Evolutionary conservation across 2,113 vertebrate genomes (phyloP).

Genomic region (Macaca nemestrina): DNA sequence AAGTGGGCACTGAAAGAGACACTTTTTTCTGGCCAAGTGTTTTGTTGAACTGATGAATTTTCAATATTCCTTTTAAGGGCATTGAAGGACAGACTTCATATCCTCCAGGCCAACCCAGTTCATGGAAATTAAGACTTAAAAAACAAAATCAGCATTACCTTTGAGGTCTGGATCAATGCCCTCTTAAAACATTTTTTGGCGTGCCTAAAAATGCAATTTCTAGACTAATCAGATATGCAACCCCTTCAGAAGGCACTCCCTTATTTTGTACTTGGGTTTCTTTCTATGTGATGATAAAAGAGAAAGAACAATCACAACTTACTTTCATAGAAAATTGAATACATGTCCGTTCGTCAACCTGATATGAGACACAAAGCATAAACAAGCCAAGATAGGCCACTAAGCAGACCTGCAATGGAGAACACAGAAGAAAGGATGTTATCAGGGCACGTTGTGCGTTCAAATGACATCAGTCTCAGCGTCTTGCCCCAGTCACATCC

Average conservation of each 20-base stretch:
- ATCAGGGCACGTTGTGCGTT: background rate
- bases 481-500: background rate
- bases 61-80: slow-evolving; percentile 58
- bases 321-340: slow-evolving; percentile 94
- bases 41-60: slow-evolving; percentile 2
- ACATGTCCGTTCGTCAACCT: slow-evolving; percentile 91
- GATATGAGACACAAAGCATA: slow-evolving; percentile 92
- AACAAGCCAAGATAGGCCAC: slow-evolving; percentile 93
- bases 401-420: slow-evolving; percentile 88
- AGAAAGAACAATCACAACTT: slow-evolving; percentile 61
- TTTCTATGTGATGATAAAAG: background rate
- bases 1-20: background rate
- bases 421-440: background rate
- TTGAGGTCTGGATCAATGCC: slow-evolving; percentile 44
- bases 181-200: slow-evolving; percentile 47
- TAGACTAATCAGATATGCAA: slow-evolving; percentile 35
- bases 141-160: background rate
- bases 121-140: slow-evolving; percentile 51
- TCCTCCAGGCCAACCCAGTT: background rate
- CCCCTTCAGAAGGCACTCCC: background rate
- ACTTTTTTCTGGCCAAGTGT: slow-evolving; percentile 12
- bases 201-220: slow-evolving; percentile 54
- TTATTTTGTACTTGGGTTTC: slow-evolving; percentile 25
- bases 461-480: background rate
- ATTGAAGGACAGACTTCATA: background rate